phyloP scores from a whole-genome alignment of 2,113 vertebrate genomes.

The Dromas ardeola region DNA sequence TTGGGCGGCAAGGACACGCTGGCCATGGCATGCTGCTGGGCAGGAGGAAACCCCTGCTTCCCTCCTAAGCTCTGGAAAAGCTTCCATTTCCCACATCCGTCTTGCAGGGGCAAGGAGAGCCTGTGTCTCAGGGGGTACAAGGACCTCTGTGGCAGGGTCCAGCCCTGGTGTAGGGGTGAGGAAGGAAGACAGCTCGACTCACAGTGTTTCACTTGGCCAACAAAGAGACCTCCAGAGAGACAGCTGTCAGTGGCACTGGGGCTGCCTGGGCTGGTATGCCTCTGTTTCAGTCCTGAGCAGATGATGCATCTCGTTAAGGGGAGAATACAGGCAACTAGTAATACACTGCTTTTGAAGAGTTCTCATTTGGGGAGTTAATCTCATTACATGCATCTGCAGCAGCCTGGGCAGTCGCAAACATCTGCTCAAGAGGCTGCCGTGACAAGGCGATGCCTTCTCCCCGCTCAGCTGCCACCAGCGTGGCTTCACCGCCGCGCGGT shows the following conservation, averaged over 20 bases:
- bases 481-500: accelerated
- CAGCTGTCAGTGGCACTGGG: not conserved
- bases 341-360: not conserved
- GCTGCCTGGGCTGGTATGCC: not conserved
- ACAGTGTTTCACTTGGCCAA: not conserved
- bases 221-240: not conserved
- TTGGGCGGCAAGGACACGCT: not conserved
- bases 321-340: not conserved
- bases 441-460: not conserved
- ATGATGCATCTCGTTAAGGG: not conserved
- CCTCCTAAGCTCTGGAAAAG: not conserved
- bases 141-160: not conserved
- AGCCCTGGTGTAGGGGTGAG: not conserved
- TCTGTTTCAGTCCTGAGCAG: not conserved
- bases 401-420: not conserved
- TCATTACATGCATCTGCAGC: not conserved
- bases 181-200: not conserved
- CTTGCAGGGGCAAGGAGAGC: not conserved
- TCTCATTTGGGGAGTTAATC: not conserved
- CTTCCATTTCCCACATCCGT: not conserved
- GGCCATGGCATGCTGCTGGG: not conserved
- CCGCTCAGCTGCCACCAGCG: accelerated
- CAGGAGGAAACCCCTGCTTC: not conserved
- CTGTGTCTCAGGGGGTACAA: accelerated
- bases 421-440: not conserved